Evolutionary conservation across 1,140 invertebrate genomes (phyloP).

Genomic region (Hestina assimilis): DNA sequence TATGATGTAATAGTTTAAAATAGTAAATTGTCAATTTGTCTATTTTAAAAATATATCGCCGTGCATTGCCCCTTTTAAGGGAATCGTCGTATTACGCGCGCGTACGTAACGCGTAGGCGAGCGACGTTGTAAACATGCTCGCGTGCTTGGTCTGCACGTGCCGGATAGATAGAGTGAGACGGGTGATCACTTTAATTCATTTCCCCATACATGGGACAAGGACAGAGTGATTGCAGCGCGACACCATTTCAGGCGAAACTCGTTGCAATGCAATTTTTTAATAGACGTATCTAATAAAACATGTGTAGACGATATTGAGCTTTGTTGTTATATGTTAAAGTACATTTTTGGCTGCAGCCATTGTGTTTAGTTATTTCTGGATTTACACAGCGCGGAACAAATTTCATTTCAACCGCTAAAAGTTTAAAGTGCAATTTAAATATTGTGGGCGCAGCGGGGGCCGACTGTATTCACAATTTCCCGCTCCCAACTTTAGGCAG

Average conservation of each 20-base stretch:
- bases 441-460: constrained; percentile 46
- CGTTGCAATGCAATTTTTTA: constrained; percentile 21
- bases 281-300: constrained; percentile 25
- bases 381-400: constrained; percentile 61
- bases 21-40: not conserved
- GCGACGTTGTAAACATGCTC: constrained; percentile 40
- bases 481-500: constrained; percentile 17
- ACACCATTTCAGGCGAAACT: constrained; percentile 63
- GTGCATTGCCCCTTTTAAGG: constrained; percentile 7
- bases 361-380: constrained; percentile 48
- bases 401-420: constrained; percentile 71
- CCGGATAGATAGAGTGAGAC: constrained; percentile 36
- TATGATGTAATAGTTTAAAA: not conserved
- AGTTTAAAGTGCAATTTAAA: constrained; percentile 73
- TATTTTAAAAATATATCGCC: not conserved
- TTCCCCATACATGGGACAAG: constrained; percentile 14
- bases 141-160: constrained; percentile 19
- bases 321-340: constrained; percentile 15
- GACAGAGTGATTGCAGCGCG: constrained; percentile 49
- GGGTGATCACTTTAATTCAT: constrained; percentile 1
- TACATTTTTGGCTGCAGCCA: constrained; percentile 2
- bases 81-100: not conserved
- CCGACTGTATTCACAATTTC: constrained; percentile 42
- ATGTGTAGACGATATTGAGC: constrained; percentile 1
- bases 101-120: constrained; percentile 6